Conservation (phyloP, 1,140 invertebrate genomes). For the Lasioglossum baleicum region DNA sequence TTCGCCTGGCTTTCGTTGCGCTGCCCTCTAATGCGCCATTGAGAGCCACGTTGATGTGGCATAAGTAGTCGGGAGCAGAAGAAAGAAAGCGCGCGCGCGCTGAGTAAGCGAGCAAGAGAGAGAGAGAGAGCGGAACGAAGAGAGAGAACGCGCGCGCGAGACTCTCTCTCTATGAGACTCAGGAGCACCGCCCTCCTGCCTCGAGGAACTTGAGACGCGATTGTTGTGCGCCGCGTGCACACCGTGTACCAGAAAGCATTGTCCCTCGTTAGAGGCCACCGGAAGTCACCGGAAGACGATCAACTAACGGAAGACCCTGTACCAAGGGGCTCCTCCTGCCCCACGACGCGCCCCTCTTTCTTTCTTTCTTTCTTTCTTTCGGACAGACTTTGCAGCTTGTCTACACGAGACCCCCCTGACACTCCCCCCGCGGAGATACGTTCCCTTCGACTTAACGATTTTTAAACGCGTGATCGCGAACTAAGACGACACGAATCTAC, state of each 20-base stretch:
- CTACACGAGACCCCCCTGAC: constrained; percentile 3
- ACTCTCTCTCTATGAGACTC: constrained; percentile 30
- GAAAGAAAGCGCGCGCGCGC: constrained; percentile 42
- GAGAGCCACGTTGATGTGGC: constrained; percentile 57
- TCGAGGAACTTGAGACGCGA: constrained; percentile 79
- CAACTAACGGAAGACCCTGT: constrained; percentile 76
- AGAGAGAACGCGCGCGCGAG: neutral
- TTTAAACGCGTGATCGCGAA: constrained; percentile 21
- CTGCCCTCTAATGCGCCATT: constrained; percentile 64
- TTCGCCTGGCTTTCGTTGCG: constrained; percentile 43
- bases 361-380: neutral
- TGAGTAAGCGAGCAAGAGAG: neutral
- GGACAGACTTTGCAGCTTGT: constrained; percentile 56
- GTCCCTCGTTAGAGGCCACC: constrained; percentile 73
- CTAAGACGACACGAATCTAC: neutral
- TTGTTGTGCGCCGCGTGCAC: constrained; percentile 78
- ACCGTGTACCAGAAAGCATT: constrained; percentile 63
- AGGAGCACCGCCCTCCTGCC: constrained; percentile 72
- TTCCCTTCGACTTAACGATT: constrained; percentile 65
- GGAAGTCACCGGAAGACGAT: constrained; percentile 79
- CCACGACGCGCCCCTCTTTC: constrained; percentile 28
- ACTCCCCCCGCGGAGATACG: constrained; percentile 17
- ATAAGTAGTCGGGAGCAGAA: constrained; percentile 61
- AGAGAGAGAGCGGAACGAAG: constrained; percentile 36
- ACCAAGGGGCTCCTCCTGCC: constrained; percentile 40